Base-by-base conservation (phyloP, 1,140 invertebrate species). In the Drosophila bipectinata region DNA sequence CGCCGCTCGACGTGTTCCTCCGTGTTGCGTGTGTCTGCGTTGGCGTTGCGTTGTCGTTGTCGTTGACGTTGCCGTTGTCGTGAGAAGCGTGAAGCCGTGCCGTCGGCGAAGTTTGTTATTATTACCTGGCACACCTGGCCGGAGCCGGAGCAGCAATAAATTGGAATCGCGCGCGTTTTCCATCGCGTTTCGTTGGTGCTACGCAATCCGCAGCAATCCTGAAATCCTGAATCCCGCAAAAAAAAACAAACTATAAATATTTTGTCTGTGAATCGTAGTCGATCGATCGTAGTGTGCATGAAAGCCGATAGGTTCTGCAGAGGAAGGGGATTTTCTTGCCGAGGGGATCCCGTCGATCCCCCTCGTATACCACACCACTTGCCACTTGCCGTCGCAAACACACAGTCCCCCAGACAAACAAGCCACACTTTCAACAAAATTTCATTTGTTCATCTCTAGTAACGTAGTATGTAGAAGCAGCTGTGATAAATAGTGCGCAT, bases 401-500 rank as follows among this genome's bases (percentile, higher is more conserved):
- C 34, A 37, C 9, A 37, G 10, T 12, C 10, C 34, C 34, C 58
- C 44, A 48, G n/a, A 55, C 12, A 28, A 60, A 44, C 51, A 30
- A 21, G 32, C 52, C 66, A 58, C 41, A 45, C 14, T 76, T 30
- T 47, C 15, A 44, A 55, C 37, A 10, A 59, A 10, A 59, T 74
- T 51, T 61, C 53, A 15, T 57, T 77, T 79, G 58, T 71, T 78
- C 48, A 61, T 54, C 62, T 78, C 68, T 78, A 78, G 74, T 78
- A 69, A 77, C 57, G 75, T 89, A 88, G 85, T 80, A 90, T 85
- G 88, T 83, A 84, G 88, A 88, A 89, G 88, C 89, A 90, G 88
- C 88, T 90, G 88, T 90, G 88, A 90, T 90, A 90, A 87, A 90
- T 90, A 90, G 88, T 87, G 79, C 87, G 85, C 85, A 90, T 90